Percentiles rank a stretch among this genome's conserved stretches.
These are phyloP conservation scores for Philopotamus ludificatus DNA, from an alignment of 1,140 invertebrate species.

Conservation along the genomic window DNA sequence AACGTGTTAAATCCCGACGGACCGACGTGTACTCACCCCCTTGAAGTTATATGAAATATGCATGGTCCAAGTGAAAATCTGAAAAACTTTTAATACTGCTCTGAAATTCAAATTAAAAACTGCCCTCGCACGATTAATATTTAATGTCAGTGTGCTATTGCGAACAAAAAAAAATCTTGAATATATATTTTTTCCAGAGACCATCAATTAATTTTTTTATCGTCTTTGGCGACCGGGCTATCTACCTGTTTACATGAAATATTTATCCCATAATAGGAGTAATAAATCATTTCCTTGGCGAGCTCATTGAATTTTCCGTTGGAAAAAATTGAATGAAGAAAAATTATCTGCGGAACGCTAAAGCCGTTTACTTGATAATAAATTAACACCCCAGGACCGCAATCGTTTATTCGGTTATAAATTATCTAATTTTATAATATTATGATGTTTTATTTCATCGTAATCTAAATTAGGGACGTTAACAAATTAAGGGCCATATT, in stretches of 20 bases:
- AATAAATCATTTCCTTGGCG: slow-evolving; percentile 9
- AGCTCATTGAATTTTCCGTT: neutral
- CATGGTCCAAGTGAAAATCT: slow-evolving; percentile 14
- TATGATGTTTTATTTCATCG: no score
- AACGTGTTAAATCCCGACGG: neutral
- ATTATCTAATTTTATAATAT: neutral
- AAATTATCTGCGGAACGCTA: no score
- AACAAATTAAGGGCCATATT: no score
- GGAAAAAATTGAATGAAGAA: neutral
- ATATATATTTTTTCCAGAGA: no score
- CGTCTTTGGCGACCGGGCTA: neutral
- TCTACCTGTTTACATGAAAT: neutral
- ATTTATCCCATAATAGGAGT: slow-evolving; percentile 13
- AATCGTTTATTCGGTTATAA: neutral
- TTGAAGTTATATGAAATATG: slow-evolving; percentile 30
- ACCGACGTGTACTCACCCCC: slow-evolving; percentile 2
- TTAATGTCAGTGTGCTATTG: no score
- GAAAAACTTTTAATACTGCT: neutral
- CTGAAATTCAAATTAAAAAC: slow-evolving; percentile 7
- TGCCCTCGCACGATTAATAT: neutral
- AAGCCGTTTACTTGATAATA: no score
- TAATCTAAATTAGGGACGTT: no score
- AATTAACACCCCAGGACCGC: neutral
- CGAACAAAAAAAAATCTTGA: no score
- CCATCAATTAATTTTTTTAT: no score